Base-by-base conservation (phyloP, 2,797 vertebrate species). In the Erithacus rubecula region DNA sequence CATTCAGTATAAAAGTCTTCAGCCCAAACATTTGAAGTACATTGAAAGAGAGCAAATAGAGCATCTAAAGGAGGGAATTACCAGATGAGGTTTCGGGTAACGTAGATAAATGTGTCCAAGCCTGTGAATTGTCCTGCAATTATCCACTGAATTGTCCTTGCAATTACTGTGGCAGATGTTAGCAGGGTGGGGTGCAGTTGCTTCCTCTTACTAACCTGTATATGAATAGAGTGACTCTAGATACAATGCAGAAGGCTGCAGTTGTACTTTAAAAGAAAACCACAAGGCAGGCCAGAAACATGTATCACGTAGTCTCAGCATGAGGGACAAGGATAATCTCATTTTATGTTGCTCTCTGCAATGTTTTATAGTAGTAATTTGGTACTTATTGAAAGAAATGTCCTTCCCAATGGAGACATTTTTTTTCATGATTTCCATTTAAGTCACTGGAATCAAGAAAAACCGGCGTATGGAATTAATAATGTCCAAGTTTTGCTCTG, bases 341-440 rank as follows among this genome's bases (percentile, higher is more conserved):
- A 59, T 91, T 72, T 84, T 78, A 13, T 20, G 12, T 39, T 51
- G 24, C 13, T 53, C 29, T 71, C 37, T 64, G 11, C 23, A 65
- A 6, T 20, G 9, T 59, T 55, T 78, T 75, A 22, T 7, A 47
- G 39, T 58, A 69, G 37, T 22, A 34, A 59, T 72, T 84, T 79
- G 15, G 62, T 76, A 43, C 55, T 72, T 86, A 36, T 10, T 75
- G 47, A 67, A 85, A 74, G 59, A 82, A 70, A 9, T 60, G 32
- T 34, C 32, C 27, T 90, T 91, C 30, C 44, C 36, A 39, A 10
- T 44, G 19, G 23, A 62, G 17, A 2, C 72, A 19, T 9, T 92
- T 86, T 83, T 60, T 49, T 26, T 26, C 9, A 58, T 76, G 5
- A 67, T 69, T 95, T 93, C 15, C 11, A 81, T 86, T 51, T 39